phyloP scores from a whole-genome alignment of 1,140 invertebrate species.

The Nephila pilipes region DNA sequence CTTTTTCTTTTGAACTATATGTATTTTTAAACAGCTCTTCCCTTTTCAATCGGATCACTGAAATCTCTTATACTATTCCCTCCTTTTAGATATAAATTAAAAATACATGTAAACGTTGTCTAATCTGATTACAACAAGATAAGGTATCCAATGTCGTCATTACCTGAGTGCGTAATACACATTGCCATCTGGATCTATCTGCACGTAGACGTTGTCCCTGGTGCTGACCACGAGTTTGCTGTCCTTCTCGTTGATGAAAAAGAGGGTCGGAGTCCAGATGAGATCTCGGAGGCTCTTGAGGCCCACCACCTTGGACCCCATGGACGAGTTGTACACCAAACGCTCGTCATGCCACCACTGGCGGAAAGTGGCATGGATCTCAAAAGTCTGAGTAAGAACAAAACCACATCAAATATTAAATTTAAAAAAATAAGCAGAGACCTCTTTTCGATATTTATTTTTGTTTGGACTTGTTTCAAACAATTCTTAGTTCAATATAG shows the following conservation, averaged over 20 bases:
- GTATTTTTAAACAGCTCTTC: too few relatives aligned
- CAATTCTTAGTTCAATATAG: too few relatives aligned
- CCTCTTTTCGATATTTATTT: too few relatives aligned
- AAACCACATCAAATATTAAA: background rate
- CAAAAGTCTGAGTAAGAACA: constrained; percentile 59
- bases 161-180: constrained; percentile 74
- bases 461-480: too few relatives aligned
- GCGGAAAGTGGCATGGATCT: constrained; percentile 69
- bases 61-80: too few relatives aligned
- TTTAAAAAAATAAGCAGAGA: too few relatives aligned
- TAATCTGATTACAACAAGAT: too few relatives aligned
- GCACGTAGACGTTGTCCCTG: constrained; percentile 72
- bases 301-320: constrained; percentile 67
- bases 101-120: too few relatives aligned
- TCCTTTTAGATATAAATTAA: too few relatives aligned
- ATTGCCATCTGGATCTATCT: constrained; percentile 71
- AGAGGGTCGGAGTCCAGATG: constrained; percentile 75
- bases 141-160: background rate
- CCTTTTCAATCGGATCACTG: too few relatives aligned
- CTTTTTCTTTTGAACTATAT: too few relatives aligned
- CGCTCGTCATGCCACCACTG: constrained; percentile 75
- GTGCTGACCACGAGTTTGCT: constrained; percentile 69
- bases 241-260: constrained; percentile 76
- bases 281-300: constrained; percentile 66
- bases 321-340: constrained; percentile 27